These are phyloP conservation scores for Nymphalis urticae DNA, from an alignment of 2,888 invertebrate genomes.

Conservation along the genomic window DNA sequence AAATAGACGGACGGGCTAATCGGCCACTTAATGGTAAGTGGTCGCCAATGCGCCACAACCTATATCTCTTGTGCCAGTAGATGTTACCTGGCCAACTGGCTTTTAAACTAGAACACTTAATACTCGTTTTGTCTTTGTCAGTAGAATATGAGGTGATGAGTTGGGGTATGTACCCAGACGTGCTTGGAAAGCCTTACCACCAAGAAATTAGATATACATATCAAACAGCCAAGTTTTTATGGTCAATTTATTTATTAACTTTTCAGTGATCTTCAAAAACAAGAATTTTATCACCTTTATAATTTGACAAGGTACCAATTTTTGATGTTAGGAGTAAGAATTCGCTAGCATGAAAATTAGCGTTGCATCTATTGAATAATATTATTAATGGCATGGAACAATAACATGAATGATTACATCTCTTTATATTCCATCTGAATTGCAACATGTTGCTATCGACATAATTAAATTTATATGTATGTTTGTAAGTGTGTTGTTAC, in stretches of 20 bases:
- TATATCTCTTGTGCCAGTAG: too few species aligned
- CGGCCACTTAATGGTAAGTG: too few species aligned
- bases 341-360: not conserved
- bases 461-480: not conserved
- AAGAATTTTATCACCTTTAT: constrained; percentile 4
- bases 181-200: too few species aligned
- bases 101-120: too few species aligned
- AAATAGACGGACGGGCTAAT: too few species aligned
- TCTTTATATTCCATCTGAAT: not conserved
- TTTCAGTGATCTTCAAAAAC: constrained; percentile 5
- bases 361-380: constrained; percentile 2
- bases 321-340: not conserved
- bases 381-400: not conserved
- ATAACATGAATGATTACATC: not conserved
- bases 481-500: not conserved
- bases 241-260: constrained; percentile 3
- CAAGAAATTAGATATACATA: too few species aligned
- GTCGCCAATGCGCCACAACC: too few species aligned
- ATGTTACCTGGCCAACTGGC: too few species aligned
- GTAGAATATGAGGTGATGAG: too few species aligned
- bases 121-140: too few species aligned
- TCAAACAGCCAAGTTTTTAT: too few species aligned
- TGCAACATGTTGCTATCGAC: not conserved
- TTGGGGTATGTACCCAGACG: too few species aligned
- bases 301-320: constrained; percentile 56